Evolutionary conservation across 2,797 vertebrate genomes (phyloP).

Genomic region (Darevskia nairensis): DNA sequence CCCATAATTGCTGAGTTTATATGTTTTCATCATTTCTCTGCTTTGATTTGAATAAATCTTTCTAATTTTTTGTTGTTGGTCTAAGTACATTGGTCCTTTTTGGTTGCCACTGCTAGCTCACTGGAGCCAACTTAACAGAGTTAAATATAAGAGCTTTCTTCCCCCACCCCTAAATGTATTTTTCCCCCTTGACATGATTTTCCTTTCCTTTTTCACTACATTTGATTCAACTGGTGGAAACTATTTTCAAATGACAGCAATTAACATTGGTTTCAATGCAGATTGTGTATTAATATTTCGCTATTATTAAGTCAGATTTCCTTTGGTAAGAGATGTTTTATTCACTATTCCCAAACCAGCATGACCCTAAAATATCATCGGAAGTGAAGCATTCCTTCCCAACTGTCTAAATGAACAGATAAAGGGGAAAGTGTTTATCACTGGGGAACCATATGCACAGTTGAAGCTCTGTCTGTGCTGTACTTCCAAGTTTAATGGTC

Average conservation of each 20-base stretch:
- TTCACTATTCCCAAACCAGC: conserved; percentile 37
- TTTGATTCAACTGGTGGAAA: not conserved
- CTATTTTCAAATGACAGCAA: not conserved
- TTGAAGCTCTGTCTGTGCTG: conserved; percentile 57
- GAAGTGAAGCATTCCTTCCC: conserved; percentile 52
- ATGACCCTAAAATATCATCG: conserved; percentile 45
- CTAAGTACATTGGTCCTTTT: no score
- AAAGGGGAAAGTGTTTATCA: conserved; percentile 70
- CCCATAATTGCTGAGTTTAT: no score
- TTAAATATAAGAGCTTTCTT: not conserved
- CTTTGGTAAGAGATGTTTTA: conserved; percentile 52
- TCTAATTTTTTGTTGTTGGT: no score
- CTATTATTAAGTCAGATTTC: not conserved
- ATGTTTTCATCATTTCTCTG: no score
- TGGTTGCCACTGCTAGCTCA: no score
- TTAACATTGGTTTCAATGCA: conserved; percentile 28
- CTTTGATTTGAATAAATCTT: no score
- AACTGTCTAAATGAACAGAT: conserved; percentile 67
- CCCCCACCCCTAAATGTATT: not conserved
- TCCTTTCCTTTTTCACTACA: not conserved
- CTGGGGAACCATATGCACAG: conserved; percentile 58
- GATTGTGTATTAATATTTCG: conserved; percentile 40
- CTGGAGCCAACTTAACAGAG: not conserved
- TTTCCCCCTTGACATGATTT: not conserved
- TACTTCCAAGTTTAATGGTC: conserved; percentile 59